phyloP scores from a whole-genome alignment of 2,888 invertebrate genomes.

The Sesia apiformis region DNA sequence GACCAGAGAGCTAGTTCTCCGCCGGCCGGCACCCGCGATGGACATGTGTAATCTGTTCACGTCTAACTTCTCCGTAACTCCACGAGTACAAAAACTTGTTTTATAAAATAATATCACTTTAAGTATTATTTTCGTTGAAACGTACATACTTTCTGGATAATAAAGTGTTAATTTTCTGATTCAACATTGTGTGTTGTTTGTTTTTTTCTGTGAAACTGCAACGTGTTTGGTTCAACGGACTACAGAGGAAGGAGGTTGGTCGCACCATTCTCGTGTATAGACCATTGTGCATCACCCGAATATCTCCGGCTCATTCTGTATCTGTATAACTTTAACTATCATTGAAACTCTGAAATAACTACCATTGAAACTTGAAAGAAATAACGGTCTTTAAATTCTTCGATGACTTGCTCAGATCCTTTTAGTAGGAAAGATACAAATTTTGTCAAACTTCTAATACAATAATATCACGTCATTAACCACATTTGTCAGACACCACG shows the following conservation, averaged over 20 bases:
- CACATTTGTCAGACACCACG: no score
- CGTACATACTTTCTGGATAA: slow-evolving; percentile 6
- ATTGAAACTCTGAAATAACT: no score
- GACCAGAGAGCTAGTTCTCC: slow-evolving; percentile 60
- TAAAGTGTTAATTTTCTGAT: slow-evolving; percentile 40
- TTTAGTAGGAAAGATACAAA: no score
- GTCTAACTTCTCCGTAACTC: slow-evolving; percentile 59
- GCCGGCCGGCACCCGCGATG: slow-evolving; percentile 62
- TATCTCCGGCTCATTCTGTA: slow-evolving; percentile 43
- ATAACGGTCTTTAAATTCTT: no score
- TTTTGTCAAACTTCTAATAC: no score
- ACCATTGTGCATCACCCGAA: slow-evolving; percentile 51
- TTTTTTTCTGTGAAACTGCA: slow-evolving; percentile 68
- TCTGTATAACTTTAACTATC: neutral
- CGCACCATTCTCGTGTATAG: slow-evolving; percentile 52
- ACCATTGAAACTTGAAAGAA: no score
- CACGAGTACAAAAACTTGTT: slow-evolving; percentile 56
- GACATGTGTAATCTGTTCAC: slow-evolving; percentile 38
- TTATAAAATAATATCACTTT: slow-evolving; percentile 20
- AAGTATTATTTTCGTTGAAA: slow-evolving; percentile 7
- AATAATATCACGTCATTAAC: no score
- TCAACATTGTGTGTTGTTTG: slow-evolving; percentile 49
- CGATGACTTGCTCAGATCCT: no score
- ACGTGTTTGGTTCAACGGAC: slow-evolving; percentile 75
- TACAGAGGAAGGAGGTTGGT: slow-evolving; percentile 68